A percentile compares a stretch with the other conserved stretches of the same genome.
phyloP scores from a whole-genome alignment of 2,888 invertebrate species.

The Drosophila imparisetae region DNA sequence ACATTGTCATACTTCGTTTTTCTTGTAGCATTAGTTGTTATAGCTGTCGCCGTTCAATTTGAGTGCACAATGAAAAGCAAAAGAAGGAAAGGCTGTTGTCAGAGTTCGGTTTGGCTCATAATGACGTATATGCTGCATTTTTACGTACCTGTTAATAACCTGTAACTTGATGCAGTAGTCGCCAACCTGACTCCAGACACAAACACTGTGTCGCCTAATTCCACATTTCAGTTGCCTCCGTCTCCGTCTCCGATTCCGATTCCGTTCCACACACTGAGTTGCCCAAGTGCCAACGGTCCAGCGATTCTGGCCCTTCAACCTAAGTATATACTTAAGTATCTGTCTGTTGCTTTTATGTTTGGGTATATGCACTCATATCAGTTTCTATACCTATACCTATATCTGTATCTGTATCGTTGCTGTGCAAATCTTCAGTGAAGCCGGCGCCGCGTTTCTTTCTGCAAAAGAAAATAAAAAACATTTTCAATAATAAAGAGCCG shows the following conservation, averaged over 20 bases:
- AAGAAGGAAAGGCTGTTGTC: slow-evolving; percentile 22
- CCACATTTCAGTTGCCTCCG: slow-evolving; percentile 32
- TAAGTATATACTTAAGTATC: slow-evolving; percentile 17
- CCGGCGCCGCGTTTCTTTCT: slow-evolving; percentile 60
- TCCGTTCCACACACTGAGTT: slow-evolving; percentile 70
- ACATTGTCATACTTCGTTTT: slow-evolving; percentile 53
- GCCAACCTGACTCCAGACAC: slow-evolving; percentile 17
- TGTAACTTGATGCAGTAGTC: slow-evolving; percentile 70
- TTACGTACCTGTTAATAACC: slow-evolving; percentile 75
- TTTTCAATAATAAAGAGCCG: slow-evolving; percentile 70
- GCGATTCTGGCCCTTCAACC: slow-evolving; percentile 49
- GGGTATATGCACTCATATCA: slow-evolving; percentile 26
- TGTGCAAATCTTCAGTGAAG: slow-evolving; percentile 60
- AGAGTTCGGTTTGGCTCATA: slow-evolving; percentile 30
- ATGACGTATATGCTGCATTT: slow-evolving; percentile 40
- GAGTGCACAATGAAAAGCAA: slow-evolving; percentile 79
- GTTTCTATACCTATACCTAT: slow-evolving; percentile 27
- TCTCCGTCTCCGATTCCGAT: slow-evolving; percentile 5
- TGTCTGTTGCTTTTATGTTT: slow-evolving; percentile 46
- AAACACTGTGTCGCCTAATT: slow-evolving; percentile 43
- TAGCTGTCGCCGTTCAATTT: slow-evolving; percentile 74
- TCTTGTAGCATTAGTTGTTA: slow-evolving; percentile 20
- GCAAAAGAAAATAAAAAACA: slow-evolving; percentile 47
- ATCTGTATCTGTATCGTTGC: slow-evolving; percentile 33
- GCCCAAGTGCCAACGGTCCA: slow-evolving; percentile 63